Evolutionary conservation across 2,113 vertebrate genomes (phyloP).

Genomic region (Tenebrosternarchus preto): DNA sequence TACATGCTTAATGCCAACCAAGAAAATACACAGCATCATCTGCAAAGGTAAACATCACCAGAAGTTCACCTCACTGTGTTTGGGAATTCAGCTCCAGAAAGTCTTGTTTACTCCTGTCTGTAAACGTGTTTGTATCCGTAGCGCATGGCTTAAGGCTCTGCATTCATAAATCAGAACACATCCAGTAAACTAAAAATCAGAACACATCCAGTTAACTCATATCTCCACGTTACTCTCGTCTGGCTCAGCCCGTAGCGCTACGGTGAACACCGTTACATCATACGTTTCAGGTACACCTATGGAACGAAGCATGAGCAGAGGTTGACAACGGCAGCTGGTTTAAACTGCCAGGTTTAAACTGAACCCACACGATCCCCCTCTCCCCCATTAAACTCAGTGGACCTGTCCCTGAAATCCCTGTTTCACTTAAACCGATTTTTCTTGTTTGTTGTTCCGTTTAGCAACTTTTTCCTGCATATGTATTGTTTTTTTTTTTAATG

Average conservation of each 20-base stretch:
- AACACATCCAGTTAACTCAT: background rate
- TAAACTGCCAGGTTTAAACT: background rate
- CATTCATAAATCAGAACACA: background rate
- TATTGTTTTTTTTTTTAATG: no score
- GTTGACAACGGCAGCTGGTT: background rate
- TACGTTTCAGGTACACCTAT: background rate
- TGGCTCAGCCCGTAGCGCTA: background rate
- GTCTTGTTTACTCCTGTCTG: background rate
- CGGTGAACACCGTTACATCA: background rate
- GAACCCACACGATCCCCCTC: no score
- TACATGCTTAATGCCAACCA: no score
- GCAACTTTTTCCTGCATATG: no score
- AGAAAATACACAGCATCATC: no score
- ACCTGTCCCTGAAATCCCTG: no score
- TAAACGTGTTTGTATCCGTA: background rate
- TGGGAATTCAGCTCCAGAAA: slow-evolving; percentile 1
- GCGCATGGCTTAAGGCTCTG: background rate
- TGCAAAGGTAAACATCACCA: background rate
- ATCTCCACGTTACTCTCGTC: background rate
- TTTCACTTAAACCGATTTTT: no score
- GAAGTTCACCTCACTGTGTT: background rate
- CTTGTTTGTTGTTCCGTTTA: no score
- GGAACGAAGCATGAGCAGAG: background rate
- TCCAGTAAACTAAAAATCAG: background rate
- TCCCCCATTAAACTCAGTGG: no score